phyloP scores from a whole-genome alignment of 2,797 vertebrate species.

The Molossus molossus region DNA sequence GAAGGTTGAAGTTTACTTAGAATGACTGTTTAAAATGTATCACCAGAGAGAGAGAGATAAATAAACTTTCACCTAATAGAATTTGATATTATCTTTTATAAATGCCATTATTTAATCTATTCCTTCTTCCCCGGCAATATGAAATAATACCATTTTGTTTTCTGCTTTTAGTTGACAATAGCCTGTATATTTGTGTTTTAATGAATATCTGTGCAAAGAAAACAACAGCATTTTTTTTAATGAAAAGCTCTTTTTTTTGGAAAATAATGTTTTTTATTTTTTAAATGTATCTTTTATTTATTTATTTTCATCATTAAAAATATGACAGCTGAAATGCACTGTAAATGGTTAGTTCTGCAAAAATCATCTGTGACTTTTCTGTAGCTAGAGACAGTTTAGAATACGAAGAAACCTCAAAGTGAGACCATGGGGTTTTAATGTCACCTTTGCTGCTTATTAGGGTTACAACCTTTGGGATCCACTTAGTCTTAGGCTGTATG shows the following conservation, averaged over 20 bases:
- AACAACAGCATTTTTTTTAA: background rate
- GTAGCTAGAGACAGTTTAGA: background rate
- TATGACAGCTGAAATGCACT: background rate
- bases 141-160: background rate
- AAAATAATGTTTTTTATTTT: too few species aligned
- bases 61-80: background rate
- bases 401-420: background rate
- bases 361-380: background rate
- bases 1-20: background rate
- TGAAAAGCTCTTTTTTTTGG: background rate
- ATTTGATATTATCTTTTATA: background rate
- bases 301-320: too few species aligned
- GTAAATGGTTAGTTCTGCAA: background rate
- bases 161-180: constrained; percentile 20
- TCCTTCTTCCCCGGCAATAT: background rate
- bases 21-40: background rate
- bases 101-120: background rate
- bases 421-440: background rate
- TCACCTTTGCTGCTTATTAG: background rate
- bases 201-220: background rate
- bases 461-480: background rate
- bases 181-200: background rate
- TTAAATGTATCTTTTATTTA: too few species aligned
- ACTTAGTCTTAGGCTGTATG: background rate
- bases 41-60: background rate